Evolutionary conservation across 2,888 invertebrate species (phyloP), one percentile per base, ranked within the genome.

Genomic region (Phorcus lineatus): DNA sequence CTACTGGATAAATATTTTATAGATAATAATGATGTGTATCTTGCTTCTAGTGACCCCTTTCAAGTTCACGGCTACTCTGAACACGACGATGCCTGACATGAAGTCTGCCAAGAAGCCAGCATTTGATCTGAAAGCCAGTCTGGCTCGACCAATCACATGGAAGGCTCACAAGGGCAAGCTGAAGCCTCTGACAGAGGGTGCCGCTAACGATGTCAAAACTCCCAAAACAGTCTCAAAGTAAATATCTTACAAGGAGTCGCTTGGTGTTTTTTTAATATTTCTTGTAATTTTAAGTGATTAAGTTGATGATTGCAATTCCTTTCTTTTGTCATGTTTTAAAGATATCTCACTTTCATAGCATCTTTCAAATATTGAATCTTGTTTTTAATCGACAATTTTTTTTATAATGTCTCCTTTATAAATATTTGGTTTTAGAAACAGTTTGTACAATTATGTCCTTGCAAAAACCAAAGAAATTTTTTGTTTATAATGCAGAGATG

Each of bases 71-170:
- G 90, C 86, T 66, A 80, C 81, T 13, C 57, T 82, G 9, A 87
- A 85, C 78, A 77, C 81, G 9, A 76, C 74, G 4, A 53, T 52
- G 53, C 24, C 74, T 55, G 81, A 75, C 7, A 83, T 83, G 4
- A 80, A 82, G 31, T 82, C 88, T 17, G 78, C 85, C 1, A 88
- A 86, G 81, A 90, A 88, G 81, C 66, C 78, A 19, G 70, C 82
- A 16, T 92, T 92, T 88, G 90, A 92, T 76, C 84, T 92, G 53
- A 86, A 90, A 77, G 91, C 90, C 9, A 91, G 91, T 84, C 84
- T 92, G 31, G 85, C 91, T 0, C 83, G 87, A 54, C 91, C 91
- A 1, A 80, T 91, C 24, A 88, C 91, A 36, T 92, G 91, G 91
- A 91, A 89, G 78, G 82, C 89, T 0, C 90, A 92, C 84, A 89